Conservation (phyloP, 2,888 invertebrate species). For the Tetragonisca angustula region DNA sequence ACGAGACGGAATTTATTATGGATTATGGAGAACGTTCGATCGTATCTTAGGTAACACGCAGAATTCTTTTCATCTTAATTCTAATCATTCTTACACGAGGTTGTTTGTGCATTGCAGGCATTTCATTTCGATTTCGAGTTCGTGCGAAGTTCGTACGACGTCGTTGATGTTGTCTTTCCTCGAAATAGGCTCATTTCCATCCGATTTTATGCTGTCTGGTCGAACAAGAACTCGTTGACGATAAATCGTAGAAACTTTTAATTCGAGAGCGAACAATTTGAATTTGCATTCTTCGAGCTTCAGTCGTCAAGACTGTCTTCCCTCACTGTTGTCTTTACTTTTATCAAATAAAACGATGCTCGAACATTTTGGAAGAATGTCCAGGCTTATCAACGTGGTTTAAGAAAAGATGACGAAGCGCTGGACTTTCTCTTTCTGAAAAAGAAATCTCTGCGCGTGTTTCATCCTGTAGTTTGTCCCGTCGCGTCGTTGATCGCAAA, state of each 20-base stretch:
- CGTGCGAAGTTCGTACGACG: too few relatives aligned
- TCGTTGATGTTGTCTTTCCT: not conserved
- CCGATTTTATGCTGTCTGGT: not conserved
- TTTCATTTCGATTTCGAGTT: too few relatives aligned
- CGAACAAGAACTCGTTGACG: not conserved
- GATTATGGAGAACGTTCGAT: too few relatives aligned
- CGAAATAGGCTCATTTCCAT: not conserved
- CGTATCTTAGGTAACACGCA: too few relatives aligned
- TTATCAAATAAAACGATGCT: not conserved
- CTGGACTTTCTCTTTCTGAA: too few relatives aligned
- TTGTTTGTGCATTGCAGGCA: too few relatives aligned
- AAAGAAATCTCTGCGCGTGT: not conserved
- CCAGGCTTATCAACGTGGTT: not conserved
- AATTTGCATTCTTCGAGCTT: not conserved
- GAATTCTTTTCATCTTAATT: too few relatives aligned
- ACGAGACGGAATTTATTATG: not conserved
- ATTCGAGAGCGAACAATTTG: not conserved
- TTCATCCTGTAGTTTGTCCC: conserved; percentile 5
- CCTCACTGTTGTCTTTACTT: not conserved
- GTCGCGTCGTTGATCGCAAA: not conserved
- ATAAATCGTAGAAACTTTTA: not conserved
- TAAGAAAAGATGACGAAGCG: not conserved
- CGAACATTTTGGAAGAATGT: too few relatives aligned
- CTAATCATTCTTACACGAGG: too few relatives aligned
- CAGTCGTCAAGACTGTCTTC: too few relatives aligned